Evolutionary conservation across 2,113 vertebrate species (phyloP).

Genomic region (Motacilla alba): DNA sequence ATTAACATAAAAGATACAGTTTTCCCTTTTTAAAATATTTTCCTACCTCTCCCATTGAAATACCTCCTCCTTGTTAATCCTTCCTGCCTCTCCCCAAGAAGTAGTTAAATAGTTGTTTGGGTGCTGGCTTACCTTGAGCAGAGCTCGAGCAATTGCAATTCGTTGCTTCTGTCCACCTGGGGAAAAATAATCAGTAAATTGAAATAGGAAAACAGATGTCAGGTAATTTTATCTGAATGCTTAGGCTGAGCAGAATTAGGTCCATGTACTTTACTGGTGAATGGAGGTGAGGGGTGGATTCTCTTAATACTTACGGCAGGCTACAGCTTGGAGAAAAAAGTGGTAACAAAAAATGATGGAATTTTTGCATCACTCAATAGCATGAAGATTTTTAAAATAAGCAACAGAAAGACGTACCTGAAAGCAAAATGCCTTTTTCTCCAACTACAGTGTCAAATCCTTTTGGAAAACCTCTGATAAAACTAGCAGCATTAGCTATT

Average conservation of each 20-base stretch:
- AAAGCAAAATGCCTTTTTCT: constrained; percentile 93
- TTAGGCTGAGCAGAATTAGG: background rate
- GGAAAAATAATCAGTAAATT: background rate
- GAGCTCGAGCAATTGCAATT: constrained; percentile 93
- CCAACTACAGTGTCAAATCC: constrained; percentile 92
- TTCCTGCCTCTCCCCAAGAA: background rate
- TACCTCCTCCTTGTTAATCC: background rate
- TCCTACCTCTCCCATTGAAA: background rate
- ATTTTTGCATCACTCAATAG: background rate
- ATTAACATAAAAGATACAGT: background rate
- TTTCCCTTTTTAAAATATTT: background rate
- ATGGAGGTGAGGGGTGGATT: background rate
- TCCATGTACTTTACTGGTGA: background rate
- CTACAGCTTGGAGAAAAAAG: background rate
- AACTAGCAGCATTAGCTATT: constrained; percentile 86
- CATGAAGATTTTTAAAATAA: background rate
- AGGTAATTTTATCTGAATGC: background rate
- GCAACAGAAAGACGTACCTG: constrained; percentile 76
- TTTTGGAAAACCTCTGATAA: constrained; percentile 87
- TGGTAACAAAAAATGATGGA: background rate
- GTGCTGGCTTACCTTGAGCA: constrained; percentile 85
- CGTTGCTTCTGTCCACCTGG: constrained; percentile 97
- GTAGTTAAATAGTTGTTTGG: background rate
- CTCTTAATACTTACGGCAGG: background rate
- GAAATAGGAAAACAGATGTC: background rate